Evolutionary conservation across 2,113 vertebrate genomes (phyloP), one percentile per base, ranked within the genome.

Genomic region (Notechis scutatus): DNA sequence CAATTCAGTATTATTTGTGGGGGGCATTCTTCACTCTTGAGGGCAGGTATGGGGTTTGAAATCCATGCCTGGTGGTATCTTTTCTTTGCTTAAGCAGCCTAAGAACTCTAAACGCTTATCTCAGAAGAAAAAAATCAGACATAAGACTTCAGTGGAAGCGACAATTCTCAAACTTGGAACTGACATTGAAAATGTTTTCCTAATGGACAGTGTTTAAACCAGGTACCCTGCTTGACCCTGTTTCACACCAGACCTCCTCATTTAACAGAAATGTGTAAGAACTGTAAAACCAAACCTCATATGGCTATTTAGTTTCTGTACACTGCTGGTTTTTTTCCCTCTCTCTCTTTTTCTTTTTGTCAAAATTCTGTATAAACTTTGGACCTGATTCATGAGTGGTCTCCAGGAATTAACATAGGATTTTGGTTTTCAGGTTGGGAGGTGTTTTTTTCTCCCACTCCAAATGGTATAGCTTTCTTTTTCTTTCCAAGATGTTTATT

Each of bases 1-100:
- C 98, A 98, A 98, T 97, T 98, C 98, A 98, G 98, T 98, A 98
- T 98, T 98, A 98, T 97, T 97, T 98, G 96, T 98, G 96, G 90
- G 96, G 89, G 95, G 94, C 97, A 96, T 96, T 0, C 59, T 94
- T 95, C 93, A 95, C 95, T 96, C 94, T 93, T 94, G 94, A 97
- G 97, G 97, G 97, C 96, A 97, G 97, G 97, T 97, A 97, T 97
- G 97, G 97, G 97, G 93, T 96, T 97, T 96, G 97, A 96, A 97
- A 97, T 97, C 97, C 94, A 94, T 97, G 96, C 96, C 97, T 98
- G 97, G 96, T 94, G 94, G 97, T 95, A 96, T 90, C 97, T 97
- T 90, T 85, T 85, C 39, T 92, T 97, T 87, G 95, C 97, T 97
- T 91, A 42, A 97, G 95, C 94, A 93, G 97, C 96, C 95, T 97